Evolutionary conservation across 2,888 invertebrate species (phyloP), one percentile per base, ranked within the genome.

Genomic region (Drosophila suboccidentalis): DNA sequence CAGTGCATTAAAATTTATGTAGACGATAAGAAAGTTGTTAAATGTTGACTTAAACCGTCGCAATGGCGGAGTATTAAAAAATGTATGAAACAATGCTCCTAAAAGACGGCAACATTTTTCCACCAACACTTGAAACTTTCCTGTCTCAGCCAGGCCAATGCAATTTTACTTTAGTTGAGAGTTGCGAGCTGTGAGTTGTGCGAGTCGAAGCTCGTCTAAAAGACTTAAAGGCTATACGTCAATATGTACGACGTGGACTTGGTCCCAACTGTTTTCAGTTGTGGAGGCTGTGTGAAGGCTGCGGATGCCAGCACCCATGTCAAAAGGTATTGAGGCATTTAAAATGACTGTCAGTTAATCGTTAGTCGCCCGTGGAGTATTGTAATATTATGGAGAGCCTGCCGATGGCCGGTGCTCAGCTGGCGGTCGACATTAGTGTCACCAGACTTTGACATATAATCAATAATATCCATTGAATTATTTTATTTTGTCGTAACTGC

Each of bases 251-350:
- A 22, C 19, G 10, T 29, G 54, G 15, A 51, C 51, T 51, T 43
- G 43, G 41, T 19, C 43, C 19, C 54, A 43, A 29, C 41, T 51
- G 51, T 38, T 38, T 11, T 26, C 26, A 6, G 26, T 26, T 26
- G 26, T 41, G 39, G 13, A 49, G 58, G 38, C 46, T 26, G 47
- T 22, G 26, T 17, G 15, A 1, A 38, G 58, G 38, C 46, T 26
- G 47, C 26, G 38, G 47, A 41, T 41, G 41, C 50, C 49, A 53
- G 46, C 54, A 71, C 72, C 72, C 72, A 61, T 63, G 63, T 72
- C 72, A 72, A 69, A 72, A 51, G 69, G 72, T 57, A 72, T 70
- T 73, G 73, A 70, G 58, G 50, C 63, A 66, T 73, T 73, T 71
- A 62, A 71, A 71, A 66, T 54, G 70, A 71, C 65, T 65, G 66